Evolutionary conservation across 2,113 vertebrate genomes (phyloP).

Genomic region (Otolemur garnettii): DNA sequence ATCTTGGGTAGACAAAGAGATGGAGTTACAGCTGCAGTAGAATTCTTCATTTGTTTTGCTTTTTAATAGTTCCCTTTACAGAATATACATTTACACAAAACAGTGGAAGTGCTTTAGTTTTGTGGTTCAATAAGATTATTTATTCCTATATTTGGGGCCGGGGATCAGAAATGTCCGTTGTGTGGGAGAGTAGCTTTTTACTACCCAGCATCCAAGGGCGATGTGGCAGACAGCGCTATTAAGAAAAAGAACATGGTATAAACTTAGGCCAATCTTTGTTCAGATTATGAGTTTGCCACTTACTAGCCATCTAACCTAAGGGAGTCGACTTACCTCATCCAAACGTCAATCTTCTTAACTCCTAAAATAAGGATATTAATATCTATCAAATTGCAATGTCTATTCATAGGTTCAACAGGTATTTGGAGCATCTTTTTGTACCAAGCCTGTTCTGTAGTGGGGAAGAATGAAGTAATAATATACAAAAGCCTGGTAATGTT

Average conservation of each 20-base stretch:
- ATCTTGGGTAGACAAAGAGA: background rate
- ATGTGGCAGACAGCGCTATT: background rate
- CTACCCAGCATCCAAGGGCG: background rate
- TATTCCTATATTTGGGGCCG: background rate
- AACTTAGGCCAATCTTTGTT: background rate
- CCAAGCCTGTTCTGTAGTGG: background rate
- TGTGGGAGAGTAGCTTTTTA: background rate
- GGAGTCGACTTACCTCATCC: background rate
- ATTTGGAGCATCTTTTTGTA: background rate
- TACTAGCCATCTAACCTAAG: background rate
- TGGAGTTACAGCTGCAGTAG: background rate
- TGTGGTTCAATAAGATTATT: background rate
- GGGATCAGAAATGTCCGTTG: background rate
- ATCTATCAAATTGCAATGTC: background rate
- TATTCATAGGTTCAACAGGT: background rate
- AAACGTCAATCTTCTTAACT: background rate
- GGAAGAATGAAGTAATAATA: background rate
- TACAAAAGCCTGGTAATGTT: background rate
- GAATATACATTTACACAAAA: background rate
- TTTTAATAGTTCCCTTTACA: background rate
- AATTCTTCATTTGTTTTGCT: background rate
- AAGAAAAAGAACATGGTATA: background rate
- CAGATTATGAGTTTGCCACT: background rate
- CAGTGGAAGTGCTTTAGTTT: background rate
- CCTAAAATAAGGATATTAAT: background rate